Percentiles rank a stretch among this genome's conserved stretches.
Conservation (phyloP, 2,797 vertebrate genomes). For the Ptychadena robeensis region DNA sequence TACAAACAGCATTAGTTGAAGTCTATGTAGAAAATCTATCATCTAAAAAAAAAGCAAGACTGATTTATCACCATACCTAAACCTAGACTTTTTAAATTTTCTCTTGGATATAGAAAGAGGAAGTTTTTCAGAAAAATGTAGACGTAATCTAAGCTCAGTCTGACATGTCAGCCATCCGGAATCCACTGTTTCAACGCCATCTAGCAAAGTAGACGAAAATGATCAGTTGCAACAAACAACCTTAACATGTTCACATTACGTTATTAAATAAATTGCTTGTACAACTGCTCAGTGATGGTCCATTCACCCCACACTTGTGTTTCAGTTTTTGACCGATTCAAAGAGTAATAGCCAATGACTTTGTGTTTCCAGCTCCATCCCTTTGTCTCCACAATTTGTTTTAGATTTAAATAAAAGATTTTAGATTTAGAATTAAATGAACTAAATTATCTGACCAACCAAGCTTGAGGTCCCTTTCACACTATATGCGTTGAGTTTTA, state of each 20-base stretch:
- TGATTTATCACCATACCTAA: constrained; percentile 81
- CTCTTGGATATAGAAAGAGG: constrained; percentile 96
- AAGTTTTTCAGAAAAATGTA: constrained; percentile 90
- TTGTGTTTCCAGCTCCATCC: too few relatives aligned
- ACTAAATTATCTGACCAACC: too few relatives aligned
- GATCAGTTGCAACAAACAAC: constrained; percentile 59
- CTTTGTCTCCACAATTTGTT: too few relatives aligned
- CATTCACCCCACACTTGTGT: too few relatives aligned
- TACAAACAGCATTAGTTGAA: constrained; percentile 49
- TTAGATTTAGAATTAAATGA: too few relatives aligned
- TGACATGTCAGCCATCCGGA: constrained; percentile 96
- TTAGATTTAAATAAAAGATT: too few relatives aligned
- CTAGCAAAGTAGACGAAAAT: constrained; percentile 72
- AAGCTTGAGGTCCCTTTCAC: too few relatives aligned
- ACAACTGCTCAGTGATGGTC: neutral
- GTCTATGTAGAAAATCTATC: constrained; percentile 26
- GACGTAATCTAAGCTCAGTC: constrained; percentile 92
- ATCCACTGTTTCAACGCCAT: constrained; percentile 86
- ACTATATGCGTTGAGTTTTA: too few relatives aligned
- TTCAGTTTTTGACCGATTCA: too few relatives aligned
- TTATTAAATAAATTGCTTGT: constrained; percentile 26
- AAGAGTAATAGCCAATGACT: too few relatives aligned
- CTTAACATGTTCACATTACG: constrained; percentile 16
- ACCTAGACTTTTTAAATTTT: constrained; percentile 96
- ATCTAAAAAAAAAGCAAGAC: constrained; percentile 51